A percentile compares a stretch with the other conserved stretches of the same genome.
Evolutionary conservation across 1,140 invertebrate genomes (phyloP).

Genomic region (Parapsyche elsis): DNA sequence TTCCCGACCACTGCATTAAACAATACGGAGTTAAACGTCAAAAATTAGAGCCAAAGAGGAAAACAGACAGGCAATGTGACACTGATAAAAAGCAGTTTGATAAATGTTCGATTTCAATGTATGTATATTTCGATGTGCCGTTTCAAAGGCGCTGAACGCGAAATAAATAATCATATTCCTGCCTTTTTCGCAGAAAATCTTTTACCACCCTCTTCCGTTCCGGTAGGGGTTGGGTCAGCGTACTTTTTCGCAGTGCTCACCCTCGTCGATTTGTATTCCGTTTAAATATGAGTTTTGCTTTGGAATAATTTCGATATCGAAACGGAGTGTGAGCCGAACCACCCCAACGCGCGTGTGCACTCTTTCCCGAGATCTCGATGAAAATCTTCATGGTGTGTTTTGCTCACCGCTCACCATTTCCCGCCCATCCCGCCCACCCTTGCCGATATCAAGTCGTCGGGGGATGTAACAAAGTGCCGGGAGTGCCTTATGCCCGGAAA

Average conservation of each 20-base stretch:
- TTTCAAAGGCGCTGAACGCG: neutral
- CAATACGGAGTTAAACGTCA: too few relatives aligned
- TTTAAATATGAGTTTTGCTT: conserved; percentile 12
- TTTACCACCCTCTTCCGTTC: neutral
- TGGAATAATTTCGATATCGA: conserved; percentile 3
- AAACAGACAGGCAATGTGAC: too few relatives aligned
- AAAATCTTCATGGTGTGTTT: conserved; percentile 37
- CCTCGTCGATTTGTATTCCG: neutral
- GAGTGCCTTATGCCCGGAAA: conserved; percentile 47
- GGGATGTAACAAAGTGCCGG: conserved; percentile 38
- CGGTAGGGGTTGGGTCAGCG: neutral
- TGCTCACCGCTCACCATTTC: neutral
- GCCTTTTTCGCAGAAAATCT: conserved; percentile 10
- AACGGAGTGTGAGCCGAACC: neutral
- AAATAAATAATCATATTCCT: neutral
- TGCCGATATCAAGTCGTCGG: conserved; percentile 21
- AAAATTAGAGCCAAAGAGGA: too few relatives aligned
- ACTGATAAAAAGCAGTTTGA: too few relatives aligned
- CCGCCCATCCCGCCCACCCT: neutral
- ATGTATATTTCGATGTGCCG: neutral
- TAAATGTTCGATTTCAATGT: neutral
- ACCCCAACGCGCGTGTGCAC: neutral
- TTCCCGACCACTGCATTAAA: too few relatives aligned
- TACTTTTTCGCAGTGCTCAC: neutral
- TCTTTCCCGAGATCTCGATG: neutral